Percentiles rank a stretch among this genome's conserved stretches.
These are phyloP conservation scores for Lithosia quadra DNA, from an alignment of 2,888 invertebrate species.

Conservation along the genomic window DNA sequence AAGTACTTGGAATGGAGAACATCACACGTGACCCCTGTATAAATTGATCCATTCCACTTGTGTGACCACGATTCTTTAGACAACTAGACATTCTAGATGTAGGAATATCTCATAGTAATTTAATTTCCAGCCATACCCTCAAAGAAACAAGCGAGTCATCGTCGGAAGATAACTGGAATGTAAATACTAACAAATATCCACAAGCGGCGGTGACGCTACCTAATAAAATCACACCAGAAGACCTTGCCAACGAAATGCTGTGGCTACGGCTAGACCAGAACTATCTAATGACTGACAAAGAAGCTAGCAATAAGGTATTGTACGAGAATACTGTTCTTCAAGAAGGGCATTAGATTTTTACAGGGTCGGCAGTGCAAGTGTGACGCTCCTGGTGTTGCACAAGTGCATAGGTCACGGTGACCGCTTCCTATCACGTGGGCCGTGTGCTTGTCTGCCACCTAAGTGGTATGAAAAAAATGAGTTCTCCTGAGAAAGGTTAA, in stretches of 20 bases:
- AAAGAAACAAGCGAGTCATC: constrained; percentile 71
- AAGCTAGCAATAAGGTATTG: constrained; percentile 40
- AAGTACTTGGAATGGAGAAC: background rate
- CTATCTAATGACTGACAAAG: constrained; percentile 66
- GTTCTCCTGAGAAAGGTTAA: no score
- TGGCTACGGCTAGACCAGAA: constrained; percentile 82
- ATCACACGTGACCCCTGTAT: background rate
- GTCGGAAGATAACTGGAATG: constrained; percentile 72
- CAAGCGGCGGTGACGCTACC: constrained; percentile 69
- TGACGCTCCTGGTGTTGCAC: no score
- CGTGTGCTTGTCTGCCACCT: no score
- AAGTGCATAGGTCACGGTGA: no score
- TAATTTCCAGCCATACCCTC: constrained; percentile 54
- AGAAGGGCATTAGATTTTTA: background rate
- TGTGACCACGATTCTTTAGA: background rate
- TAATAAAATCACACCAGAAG: constrained; percentile 82
- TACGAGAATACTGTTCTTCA: background rate
- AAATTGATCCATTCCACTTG: background rate
- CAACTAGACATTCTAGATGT: background rate
- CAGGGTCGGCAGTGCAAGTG: no score
- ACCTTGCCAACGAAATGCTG: constrained; percentile 80
- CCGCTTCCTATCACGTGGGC: no score
- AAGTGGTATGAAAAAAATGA: no score
- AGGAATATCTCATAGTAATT: background rate
- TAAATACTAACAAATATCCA: constrained; percentile 65